These are phyloP conservation scores for Cheumatopsyche charites DNA, from an alignment of 1,140 invertebrate genomes.

Conservation along the genomic window DNA sequence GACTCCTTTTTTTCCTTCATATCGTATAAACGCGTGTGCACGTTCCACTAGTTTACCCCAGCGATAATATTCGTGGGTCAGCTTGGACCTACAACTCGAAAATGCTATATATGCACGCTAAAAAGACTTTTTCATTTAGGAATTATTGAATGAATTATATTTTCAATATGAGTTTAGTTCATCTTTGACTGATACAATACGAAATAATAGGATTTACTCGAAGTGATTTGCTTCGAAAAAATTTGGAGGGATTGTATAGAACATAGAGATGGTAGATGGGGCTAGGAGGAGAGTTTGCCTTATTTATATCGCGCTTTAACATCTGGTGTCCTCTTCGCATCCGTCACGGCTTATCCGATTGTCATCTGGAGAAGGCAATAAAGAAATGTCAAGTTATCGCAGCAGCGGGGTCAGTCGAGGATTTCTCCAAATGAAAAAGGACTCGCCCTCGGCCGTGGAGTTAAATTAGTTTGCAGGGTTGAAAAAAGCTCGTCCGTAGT, in stretches of 20 bases:
- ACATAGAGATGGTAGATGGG: too few species aligned
- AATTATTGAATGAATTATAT: too few species aligned
- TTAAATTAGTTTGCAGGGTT: conserved; percentile 1
- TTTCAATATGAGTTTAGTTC: too few species aligned
- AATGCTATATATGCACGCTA: too few species aligned
- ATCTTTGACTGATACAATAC: too few species aligned
- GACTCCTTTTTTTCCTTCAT: conserved; percentile 32
- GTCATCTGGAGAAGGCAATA: conserved; percentile 49
- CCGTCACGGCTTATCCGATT: conserved; percentile 48
- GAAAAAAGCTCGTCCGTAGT: too few species aligned
- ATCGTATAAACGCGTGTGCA: background rate
- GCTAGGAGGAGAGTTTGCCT: conserved; percentile 4
- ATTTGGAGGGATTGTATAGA: too few species aligned
- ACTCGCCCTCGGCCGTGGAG: background rate
- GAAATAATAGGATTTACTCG: too few species aligned
- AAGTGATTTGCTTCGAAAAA: too few species aligned
- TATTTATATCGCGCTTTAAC: conserved; percentile 40
- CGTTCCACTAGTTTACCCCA: background rate
- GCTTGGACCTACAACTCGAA: too few species aligned
- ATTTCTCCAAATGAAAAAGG: conserved; percentile 42
- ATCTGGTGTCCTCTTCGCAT: conserved; percentile 43
- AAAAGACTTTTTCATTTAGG: too few species aligned
- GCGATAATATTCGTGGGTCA: too few species aligned
- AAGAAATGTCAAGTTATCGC: conserved; percentile 48
- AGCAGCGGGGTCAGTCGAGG: conserved; percentile 36